Evolutionary conservation across 2,113 vertebrate species (phyloP).

Genomic region (Cyprinodon tularosa): DNA sequence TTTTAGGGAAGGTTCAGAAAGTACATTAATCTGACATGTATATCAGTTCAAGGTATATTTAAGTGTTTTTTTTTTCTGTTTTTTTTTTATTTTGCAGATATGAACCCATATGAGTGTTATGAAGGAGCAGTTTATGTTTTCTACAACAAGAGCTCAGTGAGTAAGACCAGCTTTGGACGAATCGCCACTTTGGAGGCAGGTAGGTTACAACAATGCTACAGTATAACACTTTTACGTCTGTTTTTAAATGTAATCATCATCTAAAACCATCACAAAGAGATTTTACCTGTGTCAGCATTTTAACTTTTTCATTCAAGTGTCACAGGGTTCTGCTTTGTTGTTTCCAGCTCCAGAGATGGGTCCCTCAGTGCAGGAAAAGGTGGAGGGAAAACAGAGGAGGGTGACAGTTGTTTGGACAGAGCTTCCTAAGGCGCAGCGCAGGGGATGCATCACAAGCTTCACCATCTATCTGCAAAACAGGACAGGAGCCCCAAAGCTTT

Average conservation of each 20-base stretch:
- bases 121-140: constrained; percentile 67
- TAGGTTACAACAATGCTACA: constrained; percentile 11
- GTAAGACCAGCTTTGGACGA: constrained; percentile 34
- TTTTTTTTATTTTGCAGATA: constrained; percentile 47
- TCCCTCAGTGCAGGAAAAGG: constrained; percentile 29
- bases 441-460: constrained; percentile 73
- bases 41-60: neutral
- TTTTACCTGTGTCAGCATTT: neutral
- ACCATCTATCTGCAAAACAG: constrained; percentile 65
- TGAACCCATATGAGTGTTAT: constrained; percentile 72
- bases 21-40: neutral
- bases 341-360: constrained; percentile 64
- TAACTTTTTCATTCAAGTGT: neutral
- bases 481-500: accelerated
- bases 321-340: constrained; percentile 4
- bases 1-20: too few relatives aligned
- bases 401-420: constrained; percentile 64
- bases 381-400: constrained; percentile 9
- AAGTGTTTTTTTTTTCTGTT: neutral
- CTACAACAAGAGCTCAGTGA: constrained; percentile 21
- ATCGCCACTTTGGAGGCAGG: constrained; percentile 60
- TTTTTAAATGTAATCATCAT: neutral
- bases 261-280: neutral
- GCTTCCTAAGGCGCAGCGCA: constrained; percentile 46
- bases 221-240: neutral